These are phyloP conservation scores for Neoitamus cyanurus DNA, from an alignment of 2,888 invertebrate species.

Conservation along the genomic window DNA sequence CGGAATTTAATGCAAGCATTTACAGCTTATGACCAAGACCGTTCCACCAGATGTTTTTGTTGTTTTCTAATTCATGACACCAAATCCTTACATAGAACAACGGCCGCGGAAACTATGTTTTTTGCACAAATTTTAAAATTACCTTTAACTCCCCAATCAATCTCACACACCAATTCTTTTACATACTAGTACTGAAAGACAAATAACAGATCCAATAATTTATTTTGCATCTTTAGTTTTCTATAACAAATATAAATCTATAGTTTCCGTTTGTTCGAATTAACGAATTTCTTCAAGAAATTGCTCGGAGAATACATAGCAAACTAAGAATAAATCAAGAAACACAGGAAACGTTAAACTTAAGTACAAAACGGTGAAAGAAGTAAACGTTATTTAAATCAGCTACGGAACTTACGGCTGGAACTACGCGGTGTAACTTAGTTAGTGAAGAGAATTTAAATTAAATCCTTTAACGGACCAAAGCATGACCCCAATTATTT, in stretches of 20 bases:
- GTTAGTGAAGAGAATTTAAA: background rate
- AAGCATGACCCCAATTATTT: background rate
- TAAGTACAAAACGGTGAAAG: conserved; percentile 20
- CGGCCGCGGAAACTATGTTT: no score
- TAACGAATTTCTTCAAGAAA: background rate
- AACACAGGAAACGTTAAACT: background rate
- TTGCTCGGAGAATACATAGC: background rate
- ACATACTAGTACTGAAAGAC: background rate
- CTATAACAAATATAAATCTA: conserved; percentile 40
- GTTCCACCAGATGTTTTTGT: no score
- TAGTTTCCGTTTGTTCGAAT: conserved; percentile 2
- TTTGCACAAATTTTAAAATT: no score
- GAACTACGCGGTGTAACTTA: background rate
- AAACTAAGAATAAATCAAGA: background rate
- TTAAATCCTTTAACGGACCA: background rate
- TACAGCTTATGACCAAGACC: no score
- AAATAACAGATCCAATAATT: conserved; percentile 34
- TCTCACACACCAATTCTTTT: no score
- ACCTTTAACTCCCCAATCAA: no score
- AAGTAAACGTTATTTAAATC: background rate
- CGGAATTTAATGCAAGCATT: no score
- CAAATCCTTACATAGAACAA: no score
- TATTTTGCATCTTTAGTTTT: conserved; percentile 34
- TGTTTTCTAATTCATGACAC: no score
- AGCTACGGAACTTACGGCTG: no score